phyloP scores from a whole-genome alignment of 1,140 invertebrate species.

The Ganaspis sp. region DNA sequence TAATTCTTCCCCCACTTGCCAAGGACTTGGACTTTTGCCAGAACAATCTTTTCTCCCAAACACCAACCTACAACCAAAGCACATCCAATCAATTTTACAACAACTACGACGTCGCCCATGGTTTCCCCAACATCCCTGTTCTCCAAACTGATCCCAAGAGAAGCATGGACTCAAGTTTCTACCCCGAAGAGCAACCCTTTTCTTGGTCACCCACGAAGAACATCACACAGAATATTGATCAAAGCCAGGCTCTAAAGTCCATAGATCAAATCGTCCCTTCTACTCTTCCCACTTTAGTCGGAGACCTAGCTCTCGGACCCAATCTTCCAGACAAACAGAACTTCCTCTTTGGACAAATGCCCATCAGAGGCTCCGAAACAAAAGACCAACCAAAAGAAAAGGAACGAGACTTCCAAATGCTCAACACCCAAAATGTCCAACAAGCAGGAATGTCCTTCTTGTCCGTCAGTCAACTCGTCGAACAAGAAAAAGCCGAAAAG shows the following conservation, averaged over 20 bases:
- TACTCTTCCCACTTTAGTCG: slow-evolving; percentile 78
- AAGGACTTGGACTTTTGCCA: slow-evolving; percentile 74
- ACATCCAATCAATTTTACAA: slow-evolving; percentile 74
- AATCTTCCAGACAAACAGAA: slow-evolving; percentile 72
- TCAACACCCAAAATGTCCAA: slow-evolving; percentile 66
- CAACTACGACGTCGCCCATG: slow-evolving; percentile 71
- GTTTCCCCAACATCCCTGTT: slow-evolving; percentile 69
- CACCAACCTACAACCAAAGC: slow-evolving; percentile 69
- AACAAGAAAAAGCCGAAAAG: slow-evolving; percentile 77
- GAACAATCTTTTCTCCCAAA: slow-evolving; percentile 73
- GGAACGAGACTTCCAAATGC: slow-evolving; percentile 70
- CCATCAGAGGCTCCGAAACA: slow-evolving; percentile 56
- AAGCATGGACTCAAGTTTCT: slow-evolving; percentile 63
- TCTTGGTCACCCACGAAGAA: slow-evolving; percentile 79
- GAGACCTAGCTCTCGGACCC: slow-evolving; percentile 79
- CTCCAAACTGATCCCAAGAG: slow-evolving; percentile 68
- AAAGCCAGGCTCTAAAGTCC: slow-evolving; percentile 62
- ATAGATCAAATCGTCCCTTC: slow-evolving; percentile 75
- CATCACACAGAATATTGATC: slow-evolving; percentile 70
- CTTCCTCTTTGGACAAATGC: slow-evolving; percentile 68
- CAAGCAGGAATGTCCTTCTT: slow-evolving; percentile 75
- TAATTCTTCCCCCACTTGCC: slow-evolving; percentile 72
- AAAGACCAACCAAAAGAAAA: slow-evolving; percentile 67
- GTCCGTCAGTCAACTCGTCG: slow-evolving; percentile 82
- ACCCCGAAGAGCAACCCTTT: slow-evolving; percentile 77